Conservation (phyloP, 2,888 invertebrate genomes). For the Cheilosia scutellata region DNA sequence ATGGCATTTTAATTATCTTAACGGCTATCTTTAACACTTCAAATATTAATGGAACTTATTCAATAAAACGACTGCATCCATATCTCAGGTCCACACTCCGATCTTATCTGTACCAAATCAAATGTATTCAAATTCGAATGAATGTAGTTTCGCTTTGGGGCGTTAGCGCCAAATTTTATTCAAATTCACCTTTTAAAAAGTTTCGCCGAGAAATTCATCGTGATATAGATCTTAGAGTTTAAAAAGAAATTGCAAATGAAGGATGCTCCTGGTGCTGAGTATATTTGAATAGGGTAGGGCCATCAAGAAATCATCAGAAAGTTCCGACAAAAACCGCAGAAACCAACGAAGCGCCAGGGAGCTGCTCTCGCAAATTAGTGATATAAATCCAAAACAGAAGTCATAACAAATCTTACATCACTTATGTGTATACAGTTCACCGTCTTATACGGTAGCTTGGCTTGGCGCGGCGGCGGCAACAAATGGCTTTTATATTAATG, state of each 20-base stretch:
- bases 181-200: not conserved
- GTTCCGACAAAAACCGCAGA: not conserved
- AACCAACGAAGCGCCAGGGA: not conserved
- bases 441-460: not conserved
- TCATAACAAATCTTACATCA: slow-evolving; percentile 22
- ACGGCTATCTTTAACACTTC: slow-evolving; percentile 11
- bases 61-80: slow-evolving; percentile 29
- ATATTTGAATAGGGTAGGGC: not conserved
- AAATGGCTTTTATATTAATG: slow-evolving; percentile 9
- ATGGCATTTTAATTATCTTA: slow-evolving; percentile 52
- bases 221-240: not conserved
- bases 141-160: slow-evolving; percentile 9
- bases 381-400: slow-evolving; percentile 18
- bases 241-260: slow-evolving; percentile 7
- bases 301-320: not conserved
- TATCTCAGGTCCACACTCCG: not conserved
- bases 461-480: not conserved
- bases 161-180: slow-evolving; percentile 10
- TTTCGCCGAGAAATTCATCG: slow-evolving; percentile 9
- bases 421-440: not conserved
- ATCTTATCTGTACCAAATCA: not conserved
- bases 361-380: not conserved
- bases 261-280: not conserved
- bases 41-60: slow-evolving; percentile 15
- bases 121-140: not conserved